Percentiles rank a stretch among this genome's conserved stretches.
phyloP scores from a whole-genome alignment of 92 coral and sea anemone species.

The Zoanthus sociatus region DNA sequence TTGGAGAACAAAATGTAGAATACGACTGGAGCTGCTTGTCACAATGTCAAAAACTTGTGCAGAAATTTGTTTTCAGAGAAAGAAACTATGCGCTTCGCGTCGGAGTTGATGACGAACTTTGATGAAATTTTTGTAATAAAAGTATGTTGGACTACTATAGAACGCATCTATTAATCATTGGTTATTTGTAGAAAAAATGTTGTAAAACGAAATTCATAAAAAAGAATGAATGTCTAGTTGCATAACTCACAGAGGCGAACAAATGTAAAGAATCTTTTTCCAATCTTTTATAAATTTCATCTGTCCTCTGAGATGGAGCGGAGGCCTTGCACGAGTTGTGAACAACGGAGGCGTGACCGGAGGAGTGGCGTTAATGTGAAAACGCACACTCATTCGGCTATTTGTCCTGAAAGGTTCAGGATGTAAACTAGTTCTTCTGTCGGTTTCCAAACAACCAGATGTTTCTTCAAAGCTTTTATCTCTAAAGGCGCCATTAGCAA shows the following conservation, averaged over 20 bases:
- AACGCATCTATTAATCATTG: too few species aligned
- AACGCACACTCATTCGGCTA: background rate
- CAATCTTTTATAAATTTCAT: constrained; percentile 81
- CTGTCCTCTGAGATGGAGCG: constrained; percentile 79
- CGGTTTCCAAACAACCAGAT: background rate
- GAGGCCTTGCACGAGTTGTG: constrained; percentile 51
- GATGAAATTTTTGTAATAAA: too few species aligned
- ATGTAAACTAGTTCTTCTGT: background rate
- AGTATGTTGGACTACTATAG: too few species aligned
- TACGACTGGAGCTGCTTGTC: too few species aligned
- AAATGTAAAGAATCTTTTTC: constrained; percentile 83
- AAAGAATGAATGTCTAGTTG: too few species aligned
- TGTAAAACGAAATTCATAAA: too few species aligned
- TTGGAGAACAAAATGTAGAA: too few species aligned
- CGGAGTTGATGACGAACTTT: too few species aligned
- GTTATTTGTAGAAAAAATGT: too few species aligned
- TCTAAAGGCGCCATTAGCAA: constrained; percentile 15
- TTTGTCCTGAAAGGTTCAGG: constrained; percentile 2
- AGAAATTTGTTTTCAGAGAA: too few species aligned
- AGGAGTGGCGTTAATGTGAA: constrained; percentile 9
- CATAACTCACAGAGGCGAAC: constrained; percentile 84
- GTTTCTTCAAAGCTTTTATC: constrained; percentile 8
- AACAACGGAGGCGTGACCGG: constrained; percentile 49
- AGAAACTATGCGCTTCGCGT: too few species aligned
- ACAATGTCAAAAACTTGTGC: too few species aligned